Base-by-base conservation (phyloP, 2,888 invertebrate genomes). In the Athrips mouffetella region DNA sequence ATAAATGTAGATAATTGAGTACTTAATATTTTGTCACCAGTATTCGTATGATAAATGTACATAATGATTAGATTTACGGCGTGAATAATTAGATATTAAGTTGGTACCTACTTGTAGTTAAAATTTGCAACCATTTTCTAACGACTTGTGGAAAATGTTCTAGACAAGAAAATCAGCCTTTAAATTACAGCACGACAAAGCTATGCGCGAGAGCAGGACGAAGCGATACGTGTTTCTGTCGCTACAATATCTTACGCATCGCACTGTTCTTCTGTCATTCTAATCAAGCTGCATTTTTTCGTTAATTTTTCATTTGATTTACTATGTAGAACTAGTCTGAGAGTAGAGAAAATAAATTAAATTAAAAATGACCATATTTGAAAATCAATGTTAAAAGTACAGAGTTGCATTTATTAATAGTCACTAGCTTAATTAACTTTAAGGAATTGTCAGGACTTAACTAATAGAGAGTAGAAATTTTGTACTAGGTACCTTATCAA, bases 1-100 rank as follows among this genome's bases (percentile, higher is more conserved):
- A 37, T 18, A 49, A n/a, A 33, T 48, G 48, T 48, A 52, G 4
- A 56, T 52, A 56, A 15, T 35, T 33, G 35, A 13, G 49, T 59
- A 48, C 56, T 55, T 55, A 53, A 39, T 47, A 2, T 48, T 49
- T 29, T 37, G 60, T 51, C 61, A 67, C 66, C 77, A 76, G 76
- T 76, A 76, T 75, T 76, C 59, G 54, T 63, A 64, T 54, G 42
- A 53, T 62, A 65, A 53, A 60, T 72, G 68, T 73, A 69, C 49
- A 70, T 69, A 70, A 11, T 52, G 39, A 42, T 49, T 35, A 1
- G 16, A 29, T 18, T 31, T 45, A 30, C 20, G 16, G 45, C 23
- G 20, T 31, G 29, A 30, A 7, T 47, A 20, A 46, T 35, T 20
- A 20, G 37, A 20, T 35, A 35, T 35, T 2, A 6, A 37, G 11